phyloP scores from a whole-genome alignment of 64 coral and sea anemone genomes.

The Trachythela sp. region DNA sequence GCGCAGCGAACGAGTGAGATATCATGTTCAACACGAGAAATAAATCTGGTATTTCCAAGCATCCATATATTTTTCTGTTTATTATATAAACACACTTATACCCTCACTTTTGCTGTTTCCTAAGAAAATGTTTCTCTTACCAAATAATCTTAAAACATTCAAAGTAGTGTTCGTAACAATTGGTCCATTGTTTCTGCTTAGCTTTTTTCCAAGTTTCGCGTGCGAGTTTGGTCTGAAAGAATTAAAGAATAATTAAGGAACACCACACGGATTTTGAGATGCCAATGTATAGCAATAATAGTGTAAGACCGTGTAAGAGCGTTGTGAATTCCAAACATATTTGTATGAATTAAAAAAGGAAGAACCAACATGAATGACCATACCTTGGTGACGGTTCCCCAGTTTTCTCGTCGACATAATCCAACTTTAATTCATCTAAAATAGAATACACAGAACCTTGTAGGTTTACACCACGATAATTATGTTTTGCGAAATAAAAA shows the following conservation, averaged over 20 bases:
- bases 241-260: background rate
- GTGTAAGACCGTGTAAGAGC: no score
- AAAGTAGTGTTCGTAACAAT: slow-evolving; percentile 93
- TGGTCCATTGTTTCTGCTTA: slow-evolving; percentile 26
- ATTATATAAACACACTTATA: no score
- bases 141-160: slow-evolving; percentile 91
- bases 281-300: background rate
- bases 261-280: background rate
- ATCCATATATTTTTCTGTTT: no score
- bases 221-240: background rate
- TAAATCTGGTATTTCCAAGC: no score
- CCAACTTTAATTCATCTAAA: slow-evolving; percentile 88
- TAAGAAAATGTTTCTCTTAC: slow-evolving; percentile 36
- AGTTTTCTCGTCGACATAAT: slow-evolving; percentile 95
- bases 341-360: no score
- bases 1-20: no score
- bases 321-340: no score
- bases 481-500: no score
- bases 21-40: no score
- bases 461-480: background rate
- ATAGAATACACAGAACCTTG: background rate
- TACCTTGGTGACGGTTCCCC: slow-evolving; percentile 69
- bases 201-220: background rate
- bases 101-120: no score
- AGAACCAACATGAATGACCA: no score